These are phyloP conservation scores for Brachypteracias leptosomus DNA, from an alignment of 2,113 vertebrate genomes.

Conservation along the genomic window DNA sequence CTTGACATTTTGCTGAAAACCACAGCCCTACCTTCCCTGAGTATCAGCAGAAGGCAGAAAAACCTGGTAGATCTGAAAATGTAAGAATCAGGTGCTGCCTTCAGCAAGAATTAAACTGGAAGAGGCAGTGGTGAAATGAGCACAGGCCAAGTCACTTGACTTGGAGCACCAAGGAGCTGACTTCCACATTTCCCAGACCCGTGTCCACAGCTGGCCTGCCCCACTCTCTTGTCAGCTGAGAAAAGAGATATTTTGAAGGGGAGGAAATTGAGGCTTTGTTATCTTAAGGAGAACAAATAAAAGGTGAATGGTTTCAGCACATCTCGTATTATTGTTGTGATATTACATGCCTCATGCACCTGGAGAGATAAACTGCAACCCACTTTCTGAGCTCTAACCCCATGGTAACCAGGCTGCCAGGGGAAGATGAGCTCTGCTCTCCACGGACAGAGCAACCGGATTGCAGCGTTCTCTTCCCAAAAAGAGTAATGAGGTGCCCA, in stretches of 20 bases:
- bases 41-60: conserved; percentile 11
- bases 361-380: not conserved
- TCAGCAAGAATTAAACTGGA: not conserved
- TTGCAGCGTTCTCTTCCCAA: not conserved
- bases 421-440: not conserved
- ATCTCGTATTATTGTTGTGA: not conserved
- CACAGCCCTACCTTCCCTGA: not conserved
- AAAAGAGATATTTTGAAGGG: not conserved
- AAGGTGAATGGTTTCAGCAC: not conserved
- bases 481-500: conserved; percentile 35
- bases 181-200: not conserved
- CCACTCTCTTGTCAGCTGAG: not conserved
- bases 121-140: not conserved
- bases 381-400: not conserved
- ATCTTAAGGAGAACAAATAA: not conserved
- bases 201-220: not conserved
- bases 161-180: not conserved
- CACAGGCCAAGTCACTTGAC: not conserved
- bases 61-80: not conserved
- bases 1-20: conserved; percentile 41
- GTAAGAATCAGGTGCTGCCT: not conserved
- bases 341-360: not conserved
- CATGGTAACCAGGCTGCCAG: rapidly evolving
- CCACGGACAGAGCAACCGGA: not conserved
- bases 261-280: not conserved